phyloP scores from a whole-genome alignment of 2,888 invertebrate genomes.

The Plagodis dolabraria region DNA sequence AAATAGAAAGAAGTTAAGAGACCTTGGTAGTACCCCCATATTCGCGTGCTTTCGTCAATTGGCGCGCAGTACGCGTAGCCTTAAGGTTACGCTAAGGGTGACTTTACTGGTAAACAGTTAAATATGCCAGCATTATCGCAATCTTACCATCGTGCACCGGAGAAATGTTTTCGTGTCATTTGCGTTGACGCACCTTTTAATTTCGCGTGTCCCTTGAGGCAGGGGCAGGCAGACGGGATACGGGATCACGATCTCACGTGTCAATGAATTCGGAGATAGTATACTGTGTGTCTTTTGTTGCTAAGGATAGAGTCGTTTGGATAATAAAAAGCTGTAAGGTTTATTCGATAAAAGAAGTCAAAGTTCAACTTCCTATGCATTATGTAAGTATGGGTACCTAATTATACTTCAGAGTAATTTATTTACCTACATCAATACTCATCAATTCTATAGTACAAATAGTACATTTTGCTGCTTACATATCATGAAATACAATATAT shows the following conservation, averaged over 20 bases:
- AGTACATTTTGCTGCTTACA: too few relatives aligned
- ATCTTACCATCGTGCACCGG: conserved; percentile 38
- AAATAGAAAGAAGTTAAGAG: too few relatives aligned
- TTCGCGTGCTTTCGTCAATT: conserved; percentile 56
- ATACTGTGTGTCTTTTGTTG: conserved; percentile 1
- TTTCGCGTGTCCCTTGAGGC: conserved; percentile 45
- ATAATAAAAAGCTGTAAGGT: neutral
- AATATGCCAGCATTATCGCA: conserved; percentile 47
- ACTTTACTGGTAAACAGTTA: conserved; percentile 49
- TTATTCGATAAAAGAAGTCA: neutral
- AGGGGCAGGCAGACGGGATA: conserved; percentile 44
- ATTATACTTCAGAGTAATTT: too few relatives aligned
- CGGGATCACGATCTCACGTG: conserved; percentile 39
- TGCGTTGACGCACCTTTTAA: conserved; percentile 53
- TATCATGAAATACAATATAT: too few relatives aligned
- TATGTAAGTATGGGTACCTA: too few relatives aligned
- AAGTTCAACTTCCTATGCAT: neutral
- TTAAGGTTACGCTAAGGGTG: conserved; percentile 59
- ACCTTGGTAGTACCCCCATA: conserved; percentile 43
- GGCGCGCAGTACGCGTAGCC: conserved; percentile 46
- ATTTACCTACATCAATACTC: too few relatives aligned
- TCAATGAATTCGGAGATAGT: conserved; percentile 26
- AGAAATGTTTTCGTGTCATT: conserved; percentile 60
- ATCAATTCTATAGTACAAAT: too few relatives aligned
- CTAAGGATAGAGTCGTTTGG: neutral